A percentile compares a stretch with the other conserved stretches of the same genome.
These are phyloP conservation scores for Amitus sp. DNA, from an alignment of 2,888 invertebrate species.

Conservation along the genomic window DNA sequence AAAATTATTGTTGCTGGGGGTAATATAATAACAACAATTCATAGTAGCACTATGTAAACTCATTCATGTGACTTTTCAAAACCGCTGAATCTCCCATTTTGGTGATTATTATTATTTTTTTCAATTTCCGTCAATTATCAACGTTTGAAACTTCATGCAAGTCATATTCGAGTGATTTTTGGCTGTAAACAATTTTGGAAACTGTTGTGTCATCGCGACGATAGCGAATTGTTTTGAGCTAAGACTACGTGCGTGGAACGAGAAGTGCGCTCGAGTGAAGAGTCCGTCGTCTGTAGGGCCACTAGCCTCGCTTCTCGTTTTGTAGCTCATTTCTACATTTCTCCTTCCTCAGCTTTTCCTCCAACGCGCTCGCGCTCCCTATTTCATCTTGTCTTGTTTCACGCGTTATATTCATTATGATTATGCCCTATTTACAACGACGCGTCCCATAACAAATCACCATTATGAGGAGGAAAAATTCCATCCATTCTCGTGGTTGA, in stretches of 20 bases:
- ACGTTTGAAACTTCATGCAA: too few species aligned
- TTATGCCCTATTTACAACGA: background rate
- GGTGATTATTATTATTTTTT: too few species aligned
- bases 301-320: conserved; percentile 29
- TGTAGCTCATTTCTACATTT: conserved; percentile 22
- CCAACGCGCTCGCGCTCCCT: conserved; percentile 6
- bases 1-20: too few species aligned
- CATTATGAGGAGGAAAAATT: background rate
- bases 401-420: background rate
- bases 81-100: too few species aligned
- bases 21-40: too few species aligned
- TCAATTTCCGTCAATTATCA: too few species aligned
- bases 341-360: conserved; percentile 7
- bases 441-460: background rate
- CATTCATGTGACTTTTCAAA: too few species aligned
- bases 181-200: background rate
- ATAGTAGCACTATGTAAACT: too few species aligned
- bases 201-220: background rate
- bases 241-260: conserved; percentile 6
- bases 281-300: conserved; percentile 39
- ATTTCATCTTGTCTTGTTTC: conserved; percentile 12
- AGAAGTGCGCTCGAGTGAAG: conserved; percentile 27
- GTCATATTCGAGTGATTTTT: background rate
- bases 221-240: conserved; percentile 16
- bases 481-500: background rate